Percentiles rank a stretch among this genome's conserved stretches.
These are phyloP conservation scores for Aotus griseimembra DNA, from an alignment of 2,797 vertebrate species.

Conservation along the genomic window DNA sequence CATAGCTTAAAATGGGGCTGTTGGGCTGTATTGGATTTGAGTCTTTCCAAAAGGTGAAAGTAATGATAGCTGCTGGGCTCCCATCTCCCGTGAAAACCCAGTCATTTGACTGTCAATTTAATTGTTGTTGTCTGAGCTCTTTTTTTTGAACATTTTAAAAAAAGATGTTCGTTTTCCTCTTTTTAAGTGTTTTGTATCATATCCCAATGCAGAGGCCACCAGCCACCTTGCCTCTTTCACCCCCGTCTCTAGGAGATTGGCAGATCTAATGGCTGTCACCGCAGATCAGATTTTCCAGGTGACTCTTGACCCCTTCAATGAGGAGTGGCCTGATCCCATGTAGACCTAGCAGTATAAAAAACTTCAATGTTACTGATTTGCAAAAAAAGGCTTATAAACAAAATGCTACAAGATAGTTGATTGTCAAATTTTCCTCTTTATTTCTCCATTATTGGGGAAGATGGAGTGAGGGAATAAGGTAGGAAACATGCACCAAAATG, in stretches of 20 bases:
- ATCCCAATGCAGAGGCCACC: neutral
- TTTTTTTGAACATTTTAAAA: constrained; percentile 8
- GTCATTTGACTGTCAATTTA: neutral
- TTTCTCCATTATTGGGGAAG: neutral
- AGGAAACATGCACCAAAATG: neutral
- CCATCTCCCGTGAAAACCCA: neutral
- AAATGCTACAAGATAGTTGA: neutral
- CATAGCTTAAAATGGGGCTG: neutral
- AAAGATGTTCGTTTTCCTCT: neutral
- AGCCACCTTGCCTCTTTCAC: neutral
- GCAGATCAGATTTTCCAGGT: neutral
- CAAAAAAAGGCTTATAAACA: neutral
- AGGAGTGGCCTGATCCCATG: neutral
- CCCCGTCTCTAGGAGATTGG: neutral
- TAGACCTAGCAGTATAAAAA: neutral
- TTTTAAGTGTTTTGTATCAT: neutral
- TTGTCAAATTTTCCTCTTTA: neutral
- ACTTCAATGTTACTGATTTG: neutral
- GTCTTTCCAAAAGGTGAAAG: neutral
- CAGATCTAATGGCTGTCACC: neutral
- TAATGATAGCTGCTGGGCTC: neutral
- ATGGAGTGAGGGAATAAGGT: neutral
- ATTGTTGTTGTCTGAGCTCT: neutral
- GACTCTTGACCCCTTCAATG: neutral
- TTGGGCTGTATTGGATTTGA: neutral